phyloP scores from a whole-genome alignment of 2,113 vertebrate species.

The Pithys albifrons region DNA sequence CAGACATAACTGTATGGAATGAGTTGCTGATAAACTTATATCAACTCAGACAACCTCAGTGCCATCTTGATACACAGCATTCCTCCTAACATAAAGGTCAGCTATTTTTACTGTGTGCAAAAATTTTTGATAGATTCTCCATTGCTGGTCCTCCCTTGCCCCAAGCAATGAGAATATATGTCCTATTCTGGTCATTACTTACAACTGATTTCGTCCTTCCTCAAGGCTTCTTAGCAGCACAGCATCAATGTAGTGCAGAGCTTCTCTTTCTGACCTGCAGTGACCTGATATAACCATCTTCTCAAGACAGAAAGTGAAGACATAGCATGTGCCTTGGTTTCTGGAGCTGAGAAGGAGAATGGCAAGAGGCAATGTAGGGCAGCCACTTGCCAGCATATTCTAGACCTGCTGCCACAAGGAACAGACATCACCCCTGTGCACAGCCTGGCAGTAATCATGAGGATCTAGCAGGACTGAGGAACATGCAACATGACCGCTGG shows the following conservation, averaged over 20 bases:
- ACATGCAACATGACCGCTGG: rapidly evolving
- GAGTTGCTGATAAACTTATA: not conserved
- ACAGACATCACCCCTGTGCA: not conserved
- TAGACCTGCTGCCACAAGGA: not conserved
- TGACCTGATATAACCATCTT: not conserved
- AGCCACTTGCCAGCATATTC: not conserved
- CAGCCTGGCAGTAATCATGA: rapidly evolving
- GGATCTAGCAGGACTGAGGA: not conserved
- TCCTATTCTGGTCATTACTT: not conserved
- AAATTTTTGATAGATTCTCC: not conserved
- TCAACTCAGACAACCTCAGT: not conserved
- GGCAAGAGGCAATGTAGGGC: not conserved
- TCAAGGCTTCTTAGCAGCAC: not conserved
- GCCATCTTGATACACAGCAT: not conserved
- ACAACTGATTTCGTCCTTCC: not conserved
- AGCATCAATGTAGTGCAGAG: not conserved
- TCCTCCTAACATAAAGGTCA: not conserved
- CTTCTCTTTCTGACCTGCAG: not conserved
- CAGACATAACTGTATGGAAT: not conserved
- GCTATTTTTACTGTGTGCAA: not conserved
- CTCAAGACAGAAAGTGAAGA: not conserved
- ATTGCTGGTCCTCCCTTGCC: not conserved
- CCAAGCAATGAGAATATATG: not conserved
- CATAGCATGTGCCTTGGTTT: rapidly evolving
- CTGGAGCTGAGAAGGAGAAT: not conserved